phyloP scores from a whole-genome alignment of 2,797 vertebrate species.

The Menidia menidia region DNA sequence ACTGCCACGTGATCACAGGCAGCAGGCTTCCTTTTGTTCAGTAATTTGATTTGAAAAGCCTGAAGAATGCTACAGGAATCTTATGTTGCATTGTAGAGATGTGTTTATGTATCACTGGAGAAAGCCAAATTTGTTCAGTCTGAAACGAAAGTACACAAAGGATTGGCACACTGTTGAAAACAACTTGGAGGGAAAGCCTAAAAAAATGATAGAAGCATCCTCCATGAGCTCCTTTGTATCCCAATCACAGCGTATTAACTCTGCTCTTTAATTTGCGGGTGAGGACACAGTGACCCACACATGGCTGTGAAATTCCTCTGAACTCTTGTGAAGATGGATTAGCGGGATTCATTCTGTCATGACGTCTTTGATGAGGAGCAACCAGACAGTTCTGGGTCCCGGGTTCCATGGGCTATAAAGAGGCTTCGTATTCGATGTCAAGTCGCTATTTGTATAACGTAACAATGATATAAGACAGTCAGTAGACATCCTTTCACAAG shows the following conservation, averaged over 20 bases:
- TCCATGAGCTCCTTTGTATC: constrained; percentile 33
- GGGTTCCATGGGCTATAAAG: constrained; percentile 24
- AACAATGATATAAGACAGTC: constrained; percentile 13
- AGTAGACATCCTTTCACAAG: constrained; percentile 4
- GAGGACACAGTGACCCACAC: constrained; percentile 59
- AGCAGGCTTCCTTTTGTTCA: constrained; percentile 43
- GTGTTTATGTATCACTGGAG: not conserved
- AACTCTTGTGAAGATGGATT: constrained; percentile 62
- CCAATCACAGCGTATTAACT: constrained; percentile 43
- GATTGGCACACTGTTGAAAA: constrained; percentile 2
- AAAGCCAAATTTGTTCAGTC: constrained; percentile 15
- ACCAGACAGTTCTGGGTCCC: constrained; percentile 24
- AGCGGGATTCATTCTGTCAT: constrained; percentile 51
- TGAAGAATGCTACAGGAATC: constrained; percentile 20
- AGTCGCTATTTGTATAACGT: constrained; percentile 25
- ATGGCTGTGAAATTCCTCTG: constrained; percentile 44
- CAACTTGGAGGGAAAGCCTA: constrained; percentile 1
- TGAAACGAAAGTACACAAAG: not conserved
- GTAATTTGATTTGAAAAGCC: constrained; percentile 45
- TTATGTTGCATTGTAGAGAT: constrained; percentile 5
- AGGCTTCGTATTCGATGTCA: constrained; percentile 24
- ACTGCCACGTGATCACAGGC: constrained; percentile 29
- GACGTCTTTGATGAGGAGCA: constrained; percentile 54
- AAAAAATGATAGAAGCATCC: constrained; percentile 9
- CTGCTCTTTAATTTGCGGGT: constrained; percentile 40